These are phyloP conservation scores for Operophtera brumata DNA, from an alignment of 2,888 invertebrate species.

Conservation along the genomic window DNA sequence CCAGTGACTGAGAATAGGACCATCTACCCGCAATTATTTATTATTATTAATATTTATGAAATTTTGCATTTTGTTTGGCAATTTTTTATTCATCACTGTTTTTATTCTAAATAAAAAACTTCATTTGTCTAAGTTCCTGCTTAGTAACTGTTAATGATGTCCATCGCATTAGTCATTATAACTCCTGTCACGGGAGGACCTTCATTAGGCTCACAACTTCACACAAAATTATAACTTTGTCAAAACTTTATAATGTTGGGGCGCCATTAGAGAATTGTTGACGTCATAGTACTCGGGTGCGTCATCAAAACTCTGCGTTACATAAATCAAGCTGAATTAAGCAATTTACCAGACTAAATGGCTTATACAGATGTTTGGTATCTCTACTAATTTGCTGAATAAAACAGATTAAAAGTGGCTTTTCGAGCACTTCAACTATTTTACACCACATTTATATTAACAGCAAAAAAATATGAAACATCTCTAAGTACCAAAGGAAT, in stretches of 20 bases:
- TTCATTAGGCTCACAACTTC: constrained; percentile 3
- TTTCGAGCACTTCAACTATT: not conserved
- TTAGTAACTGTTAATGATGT: not conserved
- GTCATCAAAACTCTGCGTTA: constrained; percentile 13
- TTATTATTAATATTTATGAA: too few relatives aligned
- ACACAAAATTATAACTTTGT: constrained; percentile 16
- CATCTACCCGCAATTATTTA: too few relatives aligned
- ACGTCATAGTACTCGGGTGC: constrained; percentile 15
- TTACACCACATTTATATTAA: not conserved
- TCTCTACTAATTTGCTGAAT: not conserved
- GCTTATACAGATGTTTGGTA: not conserved
- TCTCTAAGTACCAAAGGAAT: not conserved
- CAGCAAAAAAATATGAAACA: not conserved
- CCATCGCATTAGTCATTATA: constrained; percentile 1
- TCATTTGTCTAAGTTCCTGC: too few relatives aligned
- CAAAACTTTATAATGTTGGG: constrained; percentile 9
- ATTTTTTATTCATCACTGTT: too few relatives aligned
- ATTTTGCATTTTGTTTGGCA: too few relatives aligned
- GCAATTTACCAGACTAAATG: not conserved
- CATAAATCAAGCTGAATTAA: constrained; percentile 18
- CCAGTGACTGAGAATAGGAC: too few relatives aligned
- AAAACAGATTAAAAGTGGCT: not conserved
- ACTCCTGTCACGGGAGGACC: not conserved
- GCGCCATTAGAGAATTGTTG: constrained; percentile 12
- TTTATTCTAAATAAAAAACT: too few relatives aligned